Evolutionary conservation across 2,113 vertebrate species (phyloP), one percentile per base, ranked within the genome.

Genomic region (Potamarius usumacintae): DNA sequence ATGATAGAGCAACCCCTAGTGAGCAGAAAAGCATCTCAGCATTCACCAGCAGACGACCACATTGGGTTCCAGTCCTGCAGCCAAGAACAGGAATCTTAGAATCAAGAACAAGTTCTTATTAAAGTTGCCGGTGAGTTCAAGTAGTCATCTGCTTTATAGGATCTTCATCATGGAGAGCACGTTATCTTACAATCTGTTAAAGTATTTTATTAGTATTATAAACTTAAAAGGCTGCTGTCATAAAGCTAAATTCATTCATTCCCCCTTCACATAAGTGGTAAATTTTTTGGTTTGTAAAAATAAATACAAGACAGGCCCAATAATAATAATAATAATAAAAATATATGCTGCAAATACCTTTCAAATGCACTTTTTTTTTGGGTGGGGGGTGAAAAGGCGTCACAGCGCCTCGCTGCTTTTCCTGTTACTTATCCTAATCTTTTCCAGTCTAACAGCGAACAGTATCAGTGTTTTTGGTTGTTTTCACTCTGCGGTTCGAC

Each of bases 391-490:
- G 42, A 42, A 42, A 42, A 42, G 42, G 42, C 42, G 42, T 1
- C 62, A 0, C 12, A 12, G 7, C 4, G 42, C 62, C 62, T 22
- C 27, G 27, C 14, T 15, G 14, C 17, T 30, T 15, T 7, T 7
- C 65, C 5, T 42, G 12, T 30, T 20, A 1, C 65, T 1, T 30
- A 30, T 8, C 25, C 10, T 17, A 25, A 77, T 12, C 22, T 25
- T 11, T 77, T 77, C 74, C 74, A 77, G 20, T 77, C 74, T 77
- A 78, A 78, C 48, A 52, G 22, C 22, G n/a, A 25, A 77, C 48
- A 77, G 6, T n/a, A n/a, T 42, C 42, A 22, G 34, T 25, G 42
- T 50, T 25, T 22, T 52, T 18, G 7, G 7, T 14, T 53, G 76
- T 55, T n/a, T 55, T 27, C 25, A 55, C 25, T 14, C 74, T 15